A percentile compares a stretch with the other conserved stretches of the same genome.
phyloP scores from a whole-genome alignment of 2,888 invertebrate species.

The Trachelus tabidus region DNA sequence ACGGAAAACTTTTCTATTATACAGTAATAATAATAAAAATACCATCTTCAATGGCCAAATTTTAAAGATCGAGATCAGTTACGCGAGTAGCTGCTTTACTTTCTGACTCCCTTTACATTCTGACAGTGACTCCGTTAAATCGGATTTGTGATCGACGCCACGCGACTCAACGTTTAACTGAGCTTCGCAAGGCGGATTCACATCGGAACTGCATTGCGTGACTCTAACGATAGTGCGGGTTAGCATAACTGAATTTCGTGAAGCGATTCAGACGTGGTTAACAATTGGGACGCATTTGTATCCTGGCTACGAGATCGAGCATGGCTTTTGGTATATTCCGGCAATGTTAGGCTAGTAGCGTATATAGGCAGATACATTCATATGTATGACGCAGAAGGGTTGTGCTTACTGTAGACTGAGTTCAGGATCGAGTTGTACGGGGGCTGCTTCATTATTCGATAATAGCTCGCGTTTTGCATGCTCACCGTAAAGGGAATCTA shows the following conservation, averaged over 20 bases:
- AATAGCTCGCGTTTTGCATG: neutral
- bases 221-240: constrained; percentile 21
- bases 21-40: too few species aligned
- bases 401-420: neutral
- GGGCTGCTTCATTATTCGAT: neutral
- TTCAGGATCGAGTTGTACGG: neutral
- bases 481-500: neutral
- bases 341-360: neutral
- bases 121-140: neutral
- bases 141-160: neutral
- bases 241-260: constrained; percentile 20
- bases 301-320: neutral
- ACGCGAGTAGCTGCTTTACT: too few species aligned
- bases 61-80: too few species aligned
- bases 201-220: constrained; percentile 11
- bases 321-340: neutral
- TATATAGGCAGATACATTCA: neutral
- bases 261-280: constrained; percentile 10
- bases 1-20: neutral
- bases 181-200: neutral
- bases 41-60: too few species aligned
- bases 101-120: too few species aligned
- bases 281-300: constrained; percentile 18
- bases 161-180: neutral
- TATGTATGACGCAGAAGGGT: constrained; percentile 17